Evolutionary conservation across 2,797 vertebrate genomes (phyloP).

Genomic region (Sphenopsis melanotis): DNA sequence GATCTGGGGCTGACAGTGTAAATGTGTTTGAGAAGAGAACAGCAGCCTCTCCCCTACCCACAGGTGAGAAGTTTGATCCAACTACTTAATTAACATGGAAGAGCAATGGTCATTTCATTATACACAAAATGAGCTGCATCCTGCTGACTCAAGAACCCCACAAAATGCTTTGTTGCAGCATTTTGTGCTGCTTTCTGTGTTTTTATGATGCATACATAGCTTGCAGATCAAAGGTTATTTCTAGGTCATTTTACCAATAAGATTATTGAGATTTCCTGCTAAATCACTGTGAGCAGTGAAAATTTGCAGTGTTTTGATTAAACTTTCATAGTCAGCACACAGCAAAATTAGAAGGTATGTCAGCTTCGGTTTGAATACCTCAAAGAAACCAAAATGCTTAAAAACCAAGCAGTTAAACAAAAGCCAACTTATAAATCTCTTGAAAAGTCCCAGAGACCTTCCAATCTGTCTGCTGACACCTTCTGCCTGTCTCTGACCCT

Average conservation of each 20-base stretch:
- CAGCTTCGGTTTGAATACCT: background rate
- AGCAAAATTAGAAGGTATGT: conserved; percentile 11
- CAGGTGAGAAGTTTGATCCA: background rate
- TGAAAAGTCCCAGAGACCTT: conserved; percentile 45
- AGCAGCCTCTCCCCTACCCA: background rate
- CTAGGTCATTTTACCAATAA: background rate
- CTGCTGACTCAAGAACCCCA: background rate
- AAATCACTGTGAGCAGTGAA: background rate
- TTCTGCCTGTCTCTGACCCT: conserved; percentile 40
- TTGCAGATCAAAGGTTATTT: background rate
- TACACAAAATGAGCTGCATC: background rate
- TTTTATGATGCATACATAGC: background rate
- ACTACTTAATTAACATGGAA: background rate
- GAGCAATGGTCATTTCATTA: background rate
- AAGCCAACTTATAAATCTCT: conserved; percentile 22
- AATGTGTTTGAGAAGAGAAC: background rate
- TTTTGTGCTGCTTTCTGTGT: background rate
- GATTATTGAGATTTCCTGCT: conserved; percentile 19
- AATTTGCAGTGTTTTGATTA: background rate
- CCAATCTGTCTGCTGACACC: conserved; percentile 46
- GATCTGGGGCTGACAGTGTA: background rate
- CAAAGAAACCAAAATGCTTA: conserved; percentile 34
- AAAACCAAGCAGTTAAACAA: conserved; percentile 13
- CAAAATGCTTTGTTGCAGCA: background rate
- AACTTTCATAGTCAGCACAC: conserved; percentile 1